These are phyloP conservation scores for Drosophila affinis DNA, from an alignment of 2,888 invertebrate species.

Conservation along the genomic window DNA sequence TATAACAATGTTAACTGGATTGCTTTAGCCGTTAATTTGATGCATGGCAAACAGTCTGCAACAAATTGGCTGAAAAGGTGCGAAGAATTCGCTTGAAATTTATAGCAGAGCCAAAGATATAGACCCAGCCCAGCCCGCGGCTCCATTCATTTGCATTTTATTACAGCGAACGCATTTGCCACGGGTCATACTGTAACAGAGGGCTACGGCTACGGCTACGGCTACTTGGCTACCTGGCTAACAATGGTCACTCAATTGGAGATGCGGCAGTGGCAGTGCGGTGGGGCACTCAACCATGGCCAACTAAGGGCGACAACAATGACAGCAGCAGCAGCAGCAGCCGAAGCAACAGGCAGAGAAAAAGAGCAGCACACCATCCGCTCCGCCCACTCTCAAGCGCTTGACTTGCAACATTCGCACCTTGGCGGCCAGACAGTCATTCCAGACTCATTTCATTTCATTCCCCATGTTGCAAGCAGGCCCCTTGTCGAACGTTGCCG, in stretches of 20 bases:
- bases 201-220: constrained; percentile 37
- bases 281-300: constrained; percentile 63
- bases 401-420: constrained; percentile 64
- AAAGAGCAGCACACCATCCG: background rate
- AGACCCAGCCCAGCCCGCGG: constrained; percentile 28
- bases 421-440: constrained; percentile 46
- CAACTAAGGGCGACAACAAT: constrained; percentile 77
- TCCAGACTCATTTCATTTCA: constrained; percentile 17
- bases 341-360: constrained; percentile 1
- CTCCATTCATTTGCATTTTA: constrained; percentile 77
- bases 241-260: constrained; percentile 76
- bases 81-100: constrained; percentile 67
- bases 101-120: constrained; percentile 45
- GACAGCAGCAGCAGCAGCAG: constrained; percentile 34
- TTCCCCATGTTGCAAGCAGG: constrained; percentile 65
- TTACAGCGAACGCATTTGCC: constrained; percentile 72
- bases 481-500: constrained; percentile 18
- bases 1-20: constrained; percentile 72
- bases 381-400: constrained; percentile 7
- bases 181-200: constrained; percentile 77
- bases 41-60: constrained; percentile 62
- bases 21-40: constrained; percentile 72
- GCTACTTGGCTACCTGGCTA: constrained; percentile 60
- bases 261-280: constrained; percentile 57
- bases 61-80: constrained; percentile 73